Evolutionary conservation across 2,797 vertebrate genomes (phyloP).

Genomic region (Cossypha polioptera): DNA sequence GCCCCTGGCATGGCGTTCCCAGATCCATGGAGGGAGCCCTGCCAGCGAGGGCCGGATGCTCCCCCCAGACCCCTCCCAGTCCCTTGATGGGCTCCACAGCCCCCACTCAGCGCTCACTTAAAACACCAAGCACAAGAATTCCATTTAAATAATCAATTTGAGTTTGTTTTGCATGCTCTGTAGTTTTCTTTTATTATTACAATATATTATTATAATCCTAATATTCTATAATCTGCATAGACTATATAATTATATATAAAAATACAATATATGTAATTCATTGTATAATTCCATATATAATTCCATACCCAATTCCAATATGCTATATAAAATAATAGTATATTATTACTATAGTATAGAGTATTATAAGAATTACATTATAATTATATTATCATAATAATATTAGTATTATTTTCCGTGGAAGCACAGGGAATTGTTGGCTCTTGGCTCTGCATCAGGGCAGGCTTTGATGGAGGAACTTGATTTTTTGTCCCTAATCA

Average conservation of each 20-base stretch:
- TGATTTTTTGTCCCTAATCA: conserved; percentile 3
- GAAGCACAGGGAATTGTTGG: not conserved
- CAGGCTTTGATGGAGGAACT: not conserved
- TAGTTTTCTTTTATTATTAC: not conserved
- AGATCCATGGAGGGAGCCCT: not conserved
- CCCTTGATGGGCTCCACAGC: not conserved
- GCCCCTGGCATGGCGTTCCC: too few relatives aligned
- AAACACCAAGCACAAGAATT: not conserved
- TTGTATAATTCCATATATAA: not conserved
- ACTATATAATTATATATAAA: not conserved
- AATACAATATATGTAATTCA: not conserved
- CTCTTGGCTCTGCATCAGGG: not conserved
- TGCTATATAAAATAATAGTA: not conserved
- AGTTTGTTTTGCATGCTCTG: rapidly evolving
- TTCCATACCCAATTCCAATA: not conserved
- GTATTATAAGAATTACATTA: not conserved
- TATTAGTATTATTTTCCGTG: not conserved
- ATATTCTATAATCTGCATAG: not conserved
- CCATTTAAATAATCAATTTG: rapidly evolving
- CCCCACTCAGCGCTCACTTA: rapidly evolving
- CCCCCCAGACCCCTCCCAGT: rapidly evolving
- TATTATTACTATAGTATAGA: not conserved
- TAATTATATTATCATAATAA: not conserved
- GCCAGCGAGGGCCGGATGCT: not conserved
- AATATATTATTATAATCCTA: not conserved